Conservation (phyloP, 2,797 vertebrate species). For the Tenualosa ilisha region DNA sequence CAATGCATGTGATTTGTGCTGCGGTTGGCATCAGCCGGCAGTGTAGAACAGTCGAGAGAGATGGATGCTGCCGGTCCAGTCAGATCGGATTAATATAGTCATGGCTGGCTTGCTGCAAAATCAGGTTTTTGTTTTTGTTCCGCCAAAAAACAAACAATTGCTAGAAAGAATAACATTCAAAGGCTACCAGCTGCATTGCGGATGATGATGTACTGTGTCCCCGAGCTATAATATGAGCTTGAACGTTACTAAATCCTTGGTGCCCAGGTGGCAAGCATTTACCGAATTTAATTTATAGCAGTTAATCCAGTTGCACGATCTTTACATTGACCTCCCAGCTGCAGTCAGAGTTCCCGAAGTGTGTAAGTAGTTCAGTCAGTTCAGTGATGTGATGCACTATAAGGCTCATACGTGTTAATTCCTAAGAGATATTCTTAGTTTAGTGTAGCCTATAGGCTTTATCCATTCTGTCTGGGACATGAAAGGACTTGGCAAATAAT, state of each 20-base stretch:
- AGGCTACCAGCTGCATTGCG: not conserved
- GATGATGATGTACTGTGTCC: not conserved
- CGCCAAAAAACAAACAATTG: not conserved
- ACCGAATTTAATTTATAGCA: not conserved
- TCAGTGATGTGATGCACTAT: not conserved
- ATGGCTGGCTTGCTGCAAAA: not conserved
- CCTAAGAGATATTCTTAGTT: too few relatives aligned
- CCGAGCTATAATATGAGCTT: not conserved
- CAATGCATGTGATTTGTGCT: not conserved
- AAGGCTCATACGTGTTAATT: not conserved
- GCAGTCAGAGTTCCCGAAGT: not conserved
- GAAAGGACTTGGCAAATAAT: not conserved
- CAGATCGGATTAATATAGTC: not conserved
- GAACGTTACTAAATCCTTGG: not conserved
- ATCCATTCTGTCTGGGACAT: not conserved
- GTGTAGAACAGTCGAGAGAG: not conserved
- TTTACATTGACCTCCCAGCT: not conserved
- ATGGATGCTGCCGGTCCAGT: conserved; percentile 66
- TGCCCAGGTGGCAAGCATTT: not conserved
- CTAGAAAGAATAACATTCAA: not conserved
- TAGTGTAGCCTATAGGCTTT: too few relatives aligned
- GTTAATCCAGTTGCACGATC: not conserved
- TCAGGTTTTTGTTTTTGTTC: not conserved
- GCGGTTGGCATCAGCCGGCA: conserved; percentile 19
- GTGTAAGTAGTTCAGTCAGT: not conserved